phyloP scores from a whole-genome alignment of 2,113 vertebrate genomes.

The Eidolon helvum region DNA sequence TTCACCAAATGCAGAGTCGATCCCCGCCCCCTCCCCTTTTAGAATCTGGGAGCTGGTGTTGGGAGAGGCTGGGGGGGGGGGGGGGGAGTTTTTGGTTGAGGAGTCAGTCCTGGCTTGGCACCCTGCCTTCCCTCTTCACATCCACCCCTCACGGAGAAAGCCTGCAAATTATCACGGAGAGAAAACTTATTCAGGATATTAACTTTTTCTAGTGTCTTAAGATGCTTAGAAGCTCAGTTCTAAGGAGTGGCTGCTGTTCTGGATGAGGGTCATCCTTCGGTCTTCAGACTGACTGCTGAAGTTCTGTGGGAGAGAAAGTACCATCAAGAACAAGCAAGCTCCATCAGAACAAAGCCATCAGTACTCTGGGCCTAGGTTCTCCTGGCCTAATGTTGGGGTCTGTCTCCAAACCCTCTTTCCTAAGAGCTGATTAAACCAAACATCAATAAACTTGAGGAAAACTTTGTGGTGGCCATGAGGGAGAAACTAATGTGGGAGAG shows the following conservation, averaged over 20 bases:
- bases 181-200: slow-evolving; percentile 55
- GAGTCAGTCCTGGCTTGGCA: not conserved
- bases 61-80: not conserved
- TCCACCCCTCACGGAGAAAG: not conserved
- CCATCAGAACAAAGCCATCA: not conserved
- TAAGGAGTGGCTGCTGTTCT: not conserved
- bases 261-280: not conserved
- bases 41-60: not conserved
- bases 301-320: not conserved
- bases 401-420: slow-evolving; percentile 2
- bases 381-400: not conserved
- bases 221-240: not conserved
- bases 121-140: not conserved
- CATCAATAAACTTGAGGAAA: slow-evolving; percentile 46
- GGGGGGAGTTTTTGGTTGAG: too few species aligned
- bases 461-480: not conserved
- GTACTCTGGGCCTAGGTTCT: not conserved
- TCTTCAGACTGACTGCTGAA: not conserved
- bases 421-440: slow-evolving; percentile 46
- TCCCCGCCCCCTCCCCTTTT: fast-evolving
- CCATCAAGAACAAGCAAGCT: not conserved
- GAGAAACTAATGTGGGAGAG: not conserved
- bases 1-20: not conserved
- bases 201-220: slow-evolving; percentile 47
- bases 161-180: slow-evolving; percentile 4